These are phyloP conservation scores for Oreochromis niloticus DNA, from an alignment of 2,113 vertebrate species.

Conservation along the genomic window DNA sequence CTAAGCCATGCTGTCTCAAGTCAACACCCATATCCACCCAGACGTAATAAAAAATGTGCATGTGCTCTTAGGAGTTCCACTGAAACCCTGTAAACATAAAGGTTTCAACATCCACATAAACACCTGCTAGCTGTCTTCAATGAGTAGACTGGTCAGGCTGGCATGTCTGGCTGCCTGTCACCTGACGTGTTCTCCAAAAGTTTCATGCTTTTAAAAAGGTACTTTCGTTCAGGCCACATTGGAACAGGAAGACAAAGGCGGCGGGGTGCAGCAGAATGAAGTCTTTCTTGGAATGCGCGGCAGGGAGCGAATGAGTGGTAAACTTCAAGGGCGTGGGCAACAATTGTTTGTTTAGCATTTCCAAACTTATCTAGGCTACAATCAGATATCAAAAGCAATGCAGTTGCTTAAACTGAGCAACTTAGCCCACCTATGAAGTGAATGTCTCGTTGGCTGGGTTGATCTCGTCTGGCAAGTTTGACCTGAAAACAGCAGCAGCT, in stretches of 20 bases:
- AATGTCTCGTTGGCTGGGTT: not conserved
- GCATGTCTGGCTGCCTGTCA: not conserved
- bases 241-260: not conserved
- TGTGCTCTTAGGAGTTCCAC: not conserved
- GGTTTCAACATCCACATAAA: not conserved
- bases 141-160: not conserved
- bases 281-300: not conserved
- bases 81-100: not conserved
- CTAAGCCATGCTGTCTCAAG: not conserved
- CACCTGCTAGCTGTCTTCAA: not conserved
- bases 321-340: not conserved
- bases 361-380: not conserved
- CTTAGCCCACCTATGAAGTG: not conserved
- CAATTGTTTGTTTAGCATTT: not conserved
- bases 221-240: not conserved
- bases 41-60: not conserved
- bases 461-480: constrained; percentile 21
- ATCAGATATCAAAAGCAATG: not conserved
- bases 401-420: not conserved
- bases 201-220: not conserved
- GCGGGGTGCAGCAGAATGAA: not conserved
- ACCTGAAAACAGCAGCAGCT: not conserved
- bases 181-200: not conserved
- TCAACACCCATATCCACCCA: not conserved
- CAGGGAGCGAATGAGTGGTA: not conserved